Percentiles rank a stretch among this genome's conserved stretches.
phyloP scores from a whole-genome alignment of 1,140 invertebrate genomes.

The Aphaenogaster ashmeadi region DNA sequence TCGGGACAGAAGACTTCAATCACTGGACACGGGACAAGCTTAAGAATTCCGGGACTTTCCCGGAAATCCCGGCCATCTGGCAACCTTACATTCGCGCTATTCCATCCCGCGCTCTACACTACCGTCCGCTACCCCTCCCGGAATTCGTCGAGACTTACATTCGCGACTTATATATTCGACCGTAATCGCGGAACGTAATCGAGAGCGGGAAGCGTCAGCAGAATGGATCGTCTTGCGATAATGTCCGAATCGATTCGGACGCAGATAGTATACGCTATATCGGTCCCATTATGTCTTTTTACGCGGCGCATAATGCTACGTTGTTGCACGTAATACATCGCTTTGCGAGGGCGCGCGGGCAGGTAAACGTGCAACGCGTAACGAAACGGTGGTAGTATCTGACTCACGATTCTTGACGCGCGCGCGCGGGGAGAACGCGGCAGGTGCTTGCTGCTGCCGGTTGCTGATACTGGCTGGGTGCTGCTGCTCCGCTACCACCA shows the following conservation, averaged over 20 bases:
- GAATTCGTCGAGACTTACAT: not conserved
- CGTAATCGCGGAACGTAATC: not conserved
- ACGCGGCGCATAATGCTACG: slow-evolving; percentile 47
- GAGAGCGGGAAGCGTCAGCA: not conserved
- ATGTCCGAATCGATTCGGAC: slow-evolving; percentile 42
- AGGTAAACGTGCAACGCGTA: slow-evolving; percentile 7
- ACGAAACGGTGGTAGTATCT: slow-evolving; percentile 69
- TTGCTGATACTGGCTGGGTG: slow-evolving; percentile 72
- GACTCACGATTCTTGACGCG: slow-evolving; percentile 79
- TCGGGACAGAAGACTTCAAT: no score
- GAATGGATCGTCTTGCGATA: slow-evolving; percentile 20
- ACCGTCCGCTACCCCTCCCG: not conserved
- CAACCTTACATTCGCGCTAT: no score
- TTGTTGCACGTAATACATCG: slow-evolving; percentile 45
- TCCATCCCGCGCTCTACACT: not conserved
- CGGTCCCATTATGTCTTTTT: slow-evolving; percentile 41
- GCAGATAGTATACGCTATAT: not conserved
- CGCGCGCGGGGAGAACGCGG: slow-evolving; percentile 70
- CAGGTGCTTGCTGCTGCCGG: slow-evolving; percentile 78
- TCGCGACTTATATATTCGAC: not conserved
- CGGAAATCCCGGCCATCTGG: no score
- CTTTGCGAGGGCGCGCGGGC: slow-evolving; percentile 26
- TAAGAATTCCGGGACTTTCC: no score
- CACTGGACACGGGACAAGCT: no score
- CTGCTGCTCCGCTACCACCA: slow-evolving; percentile 77